Evolutionary conservation across 2,113 vertebrate species (phyloP), one percentile per base, ranked within the genome.

Genomic region (Hypocryptadius cinnamomeus): DNA sequence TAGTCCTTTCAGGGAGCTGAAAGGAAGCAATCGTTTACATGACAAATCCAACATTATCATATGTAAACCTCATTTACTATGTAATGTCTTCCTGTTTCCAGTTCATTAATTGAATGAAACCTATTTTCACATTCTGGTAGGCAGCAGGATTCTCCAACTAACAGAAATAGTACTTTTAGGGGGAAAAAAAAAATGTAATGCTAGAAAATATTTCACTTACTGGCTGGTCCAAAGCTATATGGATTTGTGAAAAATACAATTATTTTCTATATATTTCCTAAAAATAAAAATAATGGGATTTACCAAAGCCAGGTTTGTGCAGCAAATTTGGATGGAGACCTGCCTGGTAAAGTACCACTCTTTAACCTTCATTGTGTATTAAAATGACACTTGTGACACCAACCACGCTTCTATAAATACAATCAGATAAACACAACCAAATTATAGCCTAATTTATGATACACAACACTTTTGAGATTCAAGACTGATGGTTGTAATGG

Each of bases 71-170:
- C 96, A 97, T 98, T 98, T 97, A 79, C 94, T 96, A 94, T 95
- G 96, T 95, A 97, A 97, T 96, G 93, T 94, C 94, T 96, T 95
- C 91, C 90, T 97, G 87, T 97, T 98, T 98, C 96, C 95, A 97
- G 96, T 92, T 97, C 97, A 98, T 98, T 98, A 97, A 97, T 96
- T 96, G 92, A 98, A 94, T 94, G 93, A 97, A 97, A 97, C 87
- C 93, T 95, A 96, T 96, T 98, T 97, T 97, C 92, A 94, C 92
- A 95, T 96, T 92, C 90, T 94, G 80, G 91, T 90, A 96, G 85
- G 85, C 91, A 95, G 93, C 69, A 92, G 53, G 77, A 64, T 96
- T 94, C 82, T 96, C 77, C 90, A 96, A 89, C 51, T 94, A 97
- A 96, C 91, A 78, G 19, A 89, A 97, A 90, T 56, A 17, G 37